Evolutionary conservation across 1,140 invertebrate genomes (phyloP).

Genomic region (Solen grandis): DNA sequence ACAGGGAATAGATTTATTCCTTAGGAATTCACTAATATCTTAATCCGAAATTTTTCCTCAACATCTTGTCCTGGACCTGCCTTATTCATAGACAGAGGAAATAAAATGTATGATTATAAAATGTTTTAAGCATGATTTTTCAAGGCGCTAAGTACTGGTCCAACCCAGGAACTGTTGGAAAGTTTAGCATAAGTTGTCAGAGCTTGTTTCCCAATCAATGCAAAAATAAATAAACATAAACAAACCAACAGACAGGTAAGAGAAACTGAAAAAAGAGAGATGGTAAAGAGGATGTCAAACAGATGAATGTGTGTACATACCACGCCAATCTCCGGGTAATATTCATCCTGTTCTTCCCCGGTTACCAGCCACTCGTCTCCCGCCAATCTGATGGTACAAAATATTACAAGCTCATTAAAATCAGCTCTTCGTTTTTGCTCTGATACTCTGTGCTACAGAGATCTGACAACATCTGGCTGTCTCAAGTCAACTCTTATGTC

Average conservation of each 20-base stretch:
- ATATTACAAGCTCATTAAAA: conserved; percentile 4
- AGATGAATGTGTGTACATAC: too few species aligned
- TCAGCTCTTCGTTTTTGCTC: too few species aligned
- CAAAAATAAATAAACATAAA: too few species aligned
- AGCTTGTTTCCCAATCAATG: too few species aligned
- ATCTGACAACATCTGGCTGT: too few species aligned
- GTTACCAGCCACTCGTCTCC: conserved; percentile 82
- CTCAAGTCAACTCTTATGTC: too few species aligned
- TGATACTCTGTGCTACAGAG: neutral
- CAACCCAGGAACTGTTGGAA: too few species aligned
- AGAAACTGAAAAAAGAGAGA: too few species aligned
- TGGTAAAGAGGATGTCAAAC: too few species aligned
- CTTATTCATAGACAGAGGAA: neutral
- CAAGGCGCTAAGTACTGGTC: too few species aligned
- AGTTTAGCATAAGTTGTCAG: too few species aligned
- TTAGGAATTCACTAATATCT: neutral
- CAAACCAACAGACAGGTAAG: too few species aligned
- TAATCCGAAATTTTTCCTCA: neutral
- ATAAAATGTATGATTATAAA: neutral
- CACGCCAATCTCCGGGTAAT: conserved; percentile 82
- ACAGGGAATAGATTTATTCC: conserved; percentile 7
- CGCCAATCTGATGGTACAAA: conserved; percentile 68
- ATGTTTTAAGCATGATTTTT: neutral
- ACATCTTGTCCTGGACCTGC: neutral
- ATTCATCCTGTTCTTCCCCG: conserved; percentile 78